Base-by-base conservation (phyloP, 2,888 invertebrate species). In the Onchidella celtica region DNA sequence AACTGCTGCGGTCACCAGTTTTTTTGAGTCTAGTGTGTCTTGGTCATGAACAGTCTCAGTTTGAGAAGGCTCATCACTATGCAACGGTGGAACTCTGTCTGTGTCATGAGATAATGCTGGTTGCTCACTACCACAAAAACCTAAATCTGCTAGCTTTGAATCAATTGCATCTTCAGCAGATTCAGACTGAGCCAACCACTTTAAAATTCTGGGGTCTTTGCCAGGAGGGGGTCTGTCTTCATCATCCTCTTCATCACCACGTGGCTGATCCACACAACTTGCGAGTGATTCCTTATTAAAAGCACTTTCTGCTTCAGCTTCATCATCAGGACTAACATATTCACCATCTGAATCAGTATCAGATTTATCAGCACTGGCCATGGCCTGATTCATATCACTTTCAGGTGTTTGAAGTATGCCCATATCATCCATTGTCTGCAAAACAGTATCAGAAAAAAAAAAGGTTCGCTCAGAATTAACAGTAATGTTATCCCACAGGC, bases 321-420 rank as follows among this genome's bases (percentile, higher is more conserved):
- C 85, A 55, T n/a, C 61, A 9, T n/a, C n/a, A 61, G 38, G 3
- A 2, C 17, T 21, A 61, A 65, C 94, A 90, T 95, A 95, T 59
- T 92, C 81, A 59, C 82, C 83, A 1, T 84, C 85, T 40, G 82
- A 85, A 65, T 84, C 83, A 38, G 79, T n/a, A n/a, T n/a, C n/a
- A n/a, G n/a, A n/a, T n/a, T n/a, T n/a, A n/a, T n/a, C n/a, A n/a
- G n/a, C n/a, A n/a, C n/a, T n/a, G n/a, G n/a, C n/a, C n/a, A n/a
- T n/a, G n/a, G n/a, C n/a, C 83, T 86, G 24, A 0, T 29, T 32
- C 3, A 21, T 2, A 55, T 47, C 24, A 17, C 27, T 24, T 66
- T 75, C 81, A 29, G 32, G n/a, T 55, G 55, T 59, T n/a, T 69
- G 79, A 1, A 88, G 84, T 1, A 90, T 84, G 36, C 90, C 90